A percentile compares a stretch with the other conserved stretches of the same genome.
Conservation (phyloP, 1,140 invertebrate genomes). For the Euwallacea fornicatus region DNA sequence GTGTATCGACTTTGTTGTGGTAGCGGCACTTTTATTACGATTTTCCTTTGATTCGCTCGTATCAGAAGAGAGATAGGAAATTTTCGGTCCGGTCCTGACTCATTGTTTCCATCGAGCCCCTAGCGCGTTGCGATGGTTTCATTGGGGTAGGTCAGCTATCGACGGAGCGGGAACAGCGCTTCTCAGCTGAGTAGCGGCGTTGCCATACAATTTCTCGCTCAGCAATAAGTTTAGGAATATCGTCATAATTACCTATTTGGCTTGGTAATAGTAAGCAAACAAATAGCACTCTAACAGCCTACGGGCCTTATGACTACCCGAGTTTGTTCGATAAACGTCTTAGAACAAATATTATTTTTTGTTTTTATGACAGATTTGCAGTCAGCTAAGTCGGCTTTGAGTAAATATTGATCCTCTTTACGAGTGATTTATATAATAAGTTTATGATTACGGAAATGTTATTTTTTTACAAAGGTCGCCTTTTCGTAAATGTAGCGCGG, state of each 20-base stretch:
- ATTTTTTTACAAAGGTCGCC: no score
- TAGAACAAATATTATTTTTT: conserved; percentile 13
- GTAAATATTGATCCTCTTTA: conserved; percentile 12
- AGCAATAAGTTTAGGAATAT: no score
- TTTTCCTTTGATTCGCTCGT: no score
- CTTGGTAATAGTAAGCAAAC: no score
- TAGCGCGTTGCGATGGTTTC: conserved; percentile 15
- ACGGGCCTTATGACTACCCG: neutral
- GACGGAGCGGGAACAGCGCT: conserved; percentile 11
- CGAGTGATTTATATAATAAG: neutral
- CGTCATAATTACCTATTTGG: no score
- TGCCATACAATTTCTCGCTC: neutral
- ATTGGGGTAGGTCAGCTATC: conserved; percentile 22
- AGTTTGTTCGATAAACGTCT: conserved; percentile 12
- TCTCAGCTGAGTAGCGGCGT: conserved; percentile 23
- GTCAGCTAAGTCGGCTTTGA: neutral
- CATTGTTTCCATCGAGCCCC: neutral
- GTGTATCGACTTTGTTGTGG: neutral
- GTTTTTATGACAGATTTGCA: conserved; percentile 1
- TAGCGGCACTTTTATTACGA: no score
- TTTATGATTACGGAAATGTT: no score
- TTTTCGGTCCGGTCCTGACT: neutral
- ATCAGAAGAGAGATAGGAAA: no score
- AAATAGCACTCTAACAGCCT: no score
- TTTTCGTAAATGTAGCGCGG: no score